Evolutionary conservation across 2,797 vertebrate species (phyloP).

Genomic region (Neosilurus mollespiculum): DNA sequence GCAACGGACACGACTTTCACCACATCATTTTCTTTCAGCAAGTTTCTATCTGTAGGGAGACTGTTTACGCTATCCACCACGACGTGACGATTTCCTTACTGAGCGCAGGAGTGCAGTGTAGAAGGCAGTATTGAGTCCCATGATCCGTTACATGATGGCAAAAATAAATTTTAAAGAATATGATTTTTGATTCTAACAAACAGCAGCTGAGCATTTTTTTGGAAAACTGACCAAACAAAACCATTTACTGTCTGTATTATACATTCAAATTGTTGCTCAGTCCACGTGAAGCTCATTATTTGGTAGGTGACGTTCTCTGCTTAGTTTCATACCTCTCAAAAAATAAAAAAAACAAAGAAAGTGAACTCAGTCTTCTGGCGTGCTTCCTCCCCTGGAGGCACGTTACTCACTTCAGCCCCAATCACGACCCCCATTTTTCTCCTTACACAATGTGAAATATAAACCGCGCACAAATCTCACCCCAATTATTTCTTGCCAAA

Average conservation of each 20-base stretch:
- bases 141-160: no score
- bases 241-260: not conserved
- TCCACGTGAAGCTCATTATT: not conserved
- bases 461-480: constrained; percentile 63
- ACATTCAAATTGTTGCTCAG: not conserved
- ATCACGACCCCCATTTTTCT: constrained; percentile 67
- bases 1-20: no score
- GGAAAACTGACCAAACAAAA: not conserved
- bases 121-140: no score
- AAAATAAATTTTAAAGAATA: no score
- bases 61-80: no score
- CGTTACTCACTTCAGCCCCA: constrained; percentile 57
- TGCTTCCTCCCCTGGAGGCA: constrained; percentile 50
- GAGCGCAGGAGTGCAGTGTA: no score
- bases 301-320: not conserved
- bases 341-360: not conserved
- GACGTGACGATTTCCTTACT: no score
- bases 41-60: no score
- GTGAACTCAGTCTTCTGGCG: constrained; percentile 30
- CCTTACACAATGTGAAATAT: constrained; percentile 70
- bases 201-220: no score
- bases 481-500: constrained; percentile 57
- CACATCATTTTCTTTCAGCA: no score
- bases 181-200: no score
- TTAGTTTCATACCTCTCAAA: not conserved